Evolutionary conservation across 2,113 vertebrate genomes (phyloP), one percentile per base, ranked within the genome.

Genomic region (Bambusicola thoracicus): DNA sequence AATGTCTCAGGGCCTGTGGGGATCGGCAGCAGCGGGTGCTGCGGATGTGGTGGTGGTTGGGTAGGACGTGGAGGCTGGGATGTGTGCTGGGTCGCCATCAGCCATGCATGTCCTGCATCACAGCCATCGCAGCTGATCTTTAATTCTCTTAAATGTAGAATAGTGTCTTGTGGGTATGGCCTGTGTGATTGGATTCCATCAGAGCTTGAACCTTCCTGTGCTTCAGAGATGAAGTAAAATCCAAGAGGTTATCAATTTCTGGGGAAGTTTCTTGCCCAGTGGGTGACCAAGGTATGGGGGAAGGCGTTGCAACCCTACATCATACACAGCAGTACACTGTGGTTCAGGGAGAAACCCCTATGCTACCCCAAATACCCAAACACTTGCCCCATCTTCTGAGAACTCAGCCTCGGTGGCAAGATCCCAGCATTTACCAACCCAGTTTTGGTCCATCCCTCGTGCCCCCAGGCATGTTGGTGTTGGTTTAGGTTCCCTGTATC

Each of bases 271-370:
- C 36, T 72, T 29, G 21, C 38, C 27, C 36, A 8, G 5, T 29
- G 49, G 7, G 5, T 29, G 49, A 49, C 17, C 13, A 44, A 58
- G 51, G 30, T 30, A 11, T 6, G 34, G 43, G 55, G 11, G 6
- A 30, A 27, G 41, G 17, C 18, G 0, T 4, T 67, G 19, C 30
- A 81, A 7, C 22, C 41, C 11, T 24, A 0, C 5, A 1, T 24
- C 0, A 1, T 4, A 2, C 0, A 2, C 41, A 1, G 3, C 38
- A 32, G 6, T 59, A 10, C 11, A 38, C 3, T 0, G 0, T 2
- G 5, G 0, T 32, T 62, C 18, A 1, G 21, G 55, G 5, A 75
- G 51, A 17, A 76, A 19, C 25, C 29, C 51, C 44, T 49, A 13
- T 32, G 48, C 34, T 43, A 27, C 8, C 3, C 8, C 48, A 56